A percentile compares a stretch with the other conserved stretches of the same genome.
Evolutionary conservation across 2,888 invertebrate species (phyloP).

Genomic region (Tenthredo livida): DNA sequence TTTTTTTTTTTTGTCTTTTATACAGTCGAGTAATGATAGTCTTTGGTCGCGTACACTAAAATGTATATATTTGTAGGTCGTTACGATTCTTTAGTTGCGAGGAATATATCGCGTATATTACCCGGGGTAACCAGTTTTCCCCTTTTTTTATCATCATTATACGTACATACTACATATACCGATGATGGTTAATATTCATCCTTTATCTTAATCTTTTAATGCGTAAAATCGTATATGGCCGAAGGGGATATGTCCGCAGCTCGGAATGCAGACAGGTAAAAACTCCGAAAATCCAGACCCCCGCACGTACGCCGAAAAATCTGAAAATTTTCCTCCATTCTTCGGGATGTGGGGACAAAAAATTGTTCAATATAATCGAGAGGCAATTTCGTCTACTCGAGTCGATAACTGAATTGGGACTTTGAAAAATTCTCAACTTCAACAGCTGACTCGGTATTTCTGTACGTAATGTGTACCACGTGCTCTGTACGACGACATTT

Average conservation of each 20-base stretch:
- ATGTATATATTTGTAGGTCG: slow-evolving; percentile 3
- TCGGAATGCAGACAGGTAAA: no score
- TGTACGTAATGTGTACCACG: no score
- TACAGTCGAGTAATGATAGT: not conserved
- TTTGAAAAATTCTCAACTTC: no score
- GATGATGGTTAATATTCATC: not conserved
- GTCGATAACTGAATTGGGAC: no score
- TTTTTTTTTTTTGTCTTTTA: not conserved
- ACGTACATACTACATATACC: not conserved
- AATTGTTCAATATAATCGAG: no score
- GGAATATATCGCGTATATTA: not conserved
- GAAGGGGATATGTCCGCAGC: not conserved
- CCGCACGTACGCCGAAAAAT: no score
- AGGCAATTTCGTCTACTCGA: no score
- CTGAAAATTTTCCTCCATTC: no score
- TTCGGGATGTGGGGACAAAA: no score
- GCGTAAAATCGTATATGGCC: not conserved
- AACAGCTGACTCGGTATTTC: no score
- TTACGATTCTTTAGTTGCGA: not conserved
- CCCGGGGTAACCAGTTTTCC: not conserved
- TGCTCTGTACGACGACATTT: not conserved
- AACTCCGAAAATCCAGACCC: no score
- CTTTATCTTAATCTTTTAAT: not conserved
- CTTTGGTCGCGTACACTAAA: not conserved
- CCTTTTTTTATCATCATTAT: not conserved